These are phyloP conservation scores for Acleris sparsana DNA, from an alignment of 2,888 invertebrate genomes.

Conservation along the genomic window DNA sequence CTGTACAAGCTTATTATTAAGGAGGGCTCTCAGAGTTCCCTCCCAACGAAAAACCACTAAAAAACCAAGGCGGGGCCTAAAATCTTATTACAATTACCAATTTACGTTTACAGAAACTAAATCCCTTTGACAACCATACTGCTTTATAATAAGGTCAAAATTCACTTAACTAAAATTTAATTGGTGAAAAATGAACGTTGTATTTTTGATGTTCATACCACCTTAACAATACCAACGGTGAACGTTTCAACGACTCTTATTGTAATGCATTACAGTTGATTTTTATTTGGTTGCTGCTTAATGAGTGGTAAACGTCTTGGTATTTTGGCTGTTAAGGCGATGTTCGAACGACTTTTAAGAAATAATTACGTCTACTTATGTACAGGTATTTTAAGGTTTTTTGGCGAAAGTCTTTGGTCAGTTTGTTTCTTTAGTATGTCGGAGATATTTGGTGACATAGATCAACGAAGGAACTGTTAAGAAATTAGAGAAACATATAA, in stretches of 20 bases:
- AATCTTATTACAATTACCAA: slow-evolving; percentile 23
- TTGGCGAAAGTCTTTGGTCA: slow-evolving; percentile 19
- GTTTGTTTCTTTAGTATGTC: slow-evolving; percentile 27
- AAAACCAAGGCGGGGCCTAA: slow-evolving; percentile 32
- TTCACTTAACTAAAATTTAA: not conserved
- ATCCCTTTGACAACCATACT: not conserved
- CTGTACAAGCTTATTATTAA: slow-evolving; percentile 22
- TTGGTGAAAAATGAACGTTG: not conserved
- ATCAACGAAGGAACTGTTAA: slow-evolving; percentile 6
- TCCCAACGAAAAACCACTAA: slow-evolving; percentile 14
- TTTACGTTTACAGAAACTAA: not conserved
- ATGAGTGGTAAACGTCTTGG: not conserved
- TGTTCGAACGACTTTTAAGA: slow-evolving; percentile 15
- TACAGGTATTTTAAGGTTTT: slow-evolving; percentile 13
- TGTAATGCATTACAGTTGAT: not conserved
- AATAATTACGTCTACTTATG: slow-evolving; percentile 30
- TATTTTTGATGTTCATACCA: not conserved
- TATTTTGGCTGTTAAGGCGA: slow-evolving; percentile 17
- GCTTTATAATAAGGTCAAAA: not conserved
- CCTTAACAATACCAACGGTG: not conserved
- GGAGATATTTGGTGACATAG: slow-evolving; percentile 20
- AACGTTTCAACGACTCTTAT: not conserved
- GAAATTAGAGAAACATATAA: no score
- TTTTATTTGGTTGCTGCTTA: not conserved
- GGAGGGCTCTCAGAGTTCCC: slow-evolving; percentile 30